phyloP scores from a whole-genome alignment of 2,888 invertebrate genomes.

The Ryuthela nishihirai region DNA sequence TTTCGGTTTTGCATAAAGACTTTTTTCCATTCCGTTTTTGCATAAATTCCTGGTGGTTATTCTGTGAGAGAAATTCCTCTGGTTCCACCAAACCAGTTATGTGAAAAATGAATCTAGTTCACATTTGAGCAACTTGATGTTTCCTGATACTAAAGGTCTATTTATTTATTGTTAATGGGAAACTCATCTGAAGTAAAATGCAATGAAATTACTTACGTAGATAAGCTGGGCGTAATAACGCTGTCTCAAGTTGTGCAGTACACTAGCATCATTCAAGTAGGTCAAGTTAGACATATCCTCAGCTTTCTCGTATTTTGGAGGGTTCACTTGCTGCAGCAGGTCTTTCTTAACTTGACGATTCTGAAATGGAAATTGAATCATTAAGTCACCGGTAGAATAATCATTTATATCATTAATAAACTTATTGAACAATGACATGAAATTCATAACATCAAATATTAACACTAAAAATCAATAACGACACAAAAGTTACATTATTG shows the following conservation, averaged over 20 bases:
- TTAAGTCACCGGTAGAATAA: too few relatives aligned
- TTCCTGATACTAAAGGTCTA: not conserved
- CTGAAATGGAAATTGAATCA: too few relatives aligned
- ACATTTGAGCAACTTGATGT: not conserved
- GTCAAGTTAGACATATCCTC: slow-evolving; percentile 99
- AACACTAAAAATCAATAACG: too few relatives aligned
- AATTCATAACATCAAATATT: too few relatives aligned
- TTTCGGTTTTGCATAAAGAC: too few relatives aligned
- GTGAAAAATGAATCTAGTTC: not conserved
- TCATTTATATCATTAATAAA: too few relatives aligned
- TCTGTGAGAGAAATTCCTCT: too few relatives aligned
- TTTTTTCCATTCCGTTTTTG: too few relatives aligned
- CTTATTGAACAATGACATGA: too few relatives aligned
- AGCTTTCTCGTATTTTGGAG: slow-evolving; percentile 97
- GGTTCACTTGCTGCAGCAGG: slow-evolving; percentile 92
- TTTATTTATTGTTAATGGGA: not conserved
- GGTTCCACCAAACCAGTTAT: not conserved
- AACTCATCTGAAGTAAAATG: not conserved
- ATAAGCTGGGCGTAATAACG: slow-evolving; percentile 96
- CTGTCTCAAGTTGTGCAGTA: slow-evolving; percentile 96
- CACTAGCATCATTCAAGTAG: slow-evolving; percentile 98
- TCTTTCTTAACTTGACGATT: slow-evolving; percentile 79
- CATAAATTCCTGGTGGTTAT: too few relatives aligned
- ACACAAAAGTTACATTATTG: too few relatives aligned
- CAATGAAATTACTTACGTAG: slow-evolving; percentile 73